Evolutionary conservation across 2,113 vertebrate species (phyloP).

Genomic region (Regulus satrapa): DNA sequence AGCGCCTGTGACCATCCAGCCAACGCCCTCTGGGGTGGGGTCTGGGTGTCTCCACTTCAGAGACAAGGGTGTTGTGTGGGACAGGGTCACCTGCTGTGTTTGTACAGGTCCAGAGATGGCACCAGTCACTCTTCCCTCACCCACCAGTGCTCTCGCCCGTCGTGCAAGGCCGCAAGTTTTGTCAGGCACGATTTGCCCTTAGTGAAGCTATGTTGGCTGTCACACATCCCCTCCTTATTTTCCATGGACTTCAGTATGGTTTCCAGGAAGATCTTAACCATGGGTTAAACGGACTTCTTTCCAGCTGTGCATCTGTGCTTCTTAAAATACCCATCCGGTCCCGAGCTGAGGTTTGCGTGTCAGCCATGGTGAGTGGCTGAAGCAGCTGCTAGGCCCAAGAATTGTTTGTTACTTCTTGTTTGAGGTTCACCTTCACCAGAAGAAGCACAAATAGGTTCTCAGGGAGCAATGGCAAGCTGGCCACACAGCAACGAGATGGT

Average conservation of each 20-base stretch:
- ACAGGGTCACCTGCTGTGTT: neutral
- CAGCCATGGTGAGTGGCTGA: constrained; percentile 34
- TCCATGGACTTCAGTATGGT: neutral
- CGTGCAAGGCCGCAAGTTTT: neutral
- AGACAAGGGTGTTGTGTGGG: neutral
- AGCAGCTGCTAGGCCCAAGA: constrained; percentile 41
- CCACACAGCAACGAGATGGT: neutral
- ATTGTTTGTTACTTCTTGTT: neutral
- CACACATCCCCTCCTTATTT: neutral
- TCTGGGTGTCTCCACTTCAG: neutral
- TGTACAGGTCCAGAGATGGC: neutral
- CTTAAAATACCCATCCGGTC: constrained; percentile 24
- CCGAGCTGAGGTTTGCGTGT: neutral
- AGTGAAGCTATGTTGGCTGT: neutral
- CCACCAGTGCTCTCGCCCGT: neutral
- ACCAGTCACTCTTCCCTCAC: neutral
- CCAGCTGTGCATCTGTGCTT: neutral
- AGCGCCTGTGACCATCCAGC: neutral
- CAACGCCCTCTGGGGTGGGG: neutral
- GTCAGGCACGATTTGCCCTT: neutral
- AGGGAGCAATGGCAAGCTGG: neutral
- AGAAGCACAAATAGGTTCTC: neutral
- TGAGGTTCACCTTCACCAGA: neutral
- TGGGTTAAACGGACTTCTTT: neutral
- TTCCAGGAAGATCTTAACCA: neutral